phyloP scores from a whole-genome alignment of 2,888 invertebrate species.

The Sericinus montela region DNA sequence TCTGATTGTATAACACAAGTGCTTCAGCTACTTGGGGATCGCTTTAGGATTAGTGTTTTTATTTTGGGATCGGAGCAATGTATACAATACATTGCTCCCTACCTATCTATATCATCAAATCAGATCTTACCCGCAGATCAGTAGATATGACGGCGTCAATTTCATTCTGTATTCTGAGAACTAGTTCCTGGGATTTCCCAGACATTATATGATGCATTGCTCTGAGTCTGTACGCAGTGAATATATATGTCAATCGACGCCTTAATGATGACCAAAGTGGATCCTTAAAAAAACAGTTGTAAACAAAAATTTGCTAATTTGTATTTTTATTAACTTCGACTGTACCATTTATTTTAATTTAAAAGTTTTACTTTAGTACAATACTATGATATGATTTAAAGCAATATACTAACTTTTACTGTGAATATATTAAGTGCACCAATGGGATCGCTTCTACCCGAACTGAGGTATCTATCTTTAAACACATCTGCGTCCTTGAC shows the following conservation, averaged over 20 bases:
- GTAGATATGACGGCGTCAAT: constrained; percentile 12
- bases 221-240: constrained; percentile 40
- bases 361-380: too few species aligned
- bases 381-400: too few species aligned
- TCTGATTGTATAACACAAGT: too few species aligned
- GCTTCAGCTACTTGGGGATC: too few species aligned
- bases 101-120: too few species aligned
- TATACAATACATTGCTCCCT: too few species aligned
- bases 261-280: constrained; percentile 41
- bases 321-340: too few species aligned
- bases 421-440: background rate
- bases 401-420: background rate
- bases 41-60: too few species aligned
- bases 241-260: constrained; percentile 34
- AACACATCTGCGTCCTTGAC: background rate
- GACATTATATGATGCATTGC: constrained; percentile 27
- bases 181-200: constrained; percentile 32
- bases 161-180: constrained; percentile 22
- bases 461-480: background rate
- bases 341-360: too few species aligned
- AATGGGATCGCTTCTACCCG: background rate
- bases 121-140: background rate
- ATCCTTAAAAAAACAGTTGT: constrained; percentile 29
- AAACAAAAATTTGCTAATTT: too few species aligned
- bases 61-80: too few species aligned